Conservation (phyloP, 2,888 invertebrate genomes). For the Morpho deidamia region DNA sequence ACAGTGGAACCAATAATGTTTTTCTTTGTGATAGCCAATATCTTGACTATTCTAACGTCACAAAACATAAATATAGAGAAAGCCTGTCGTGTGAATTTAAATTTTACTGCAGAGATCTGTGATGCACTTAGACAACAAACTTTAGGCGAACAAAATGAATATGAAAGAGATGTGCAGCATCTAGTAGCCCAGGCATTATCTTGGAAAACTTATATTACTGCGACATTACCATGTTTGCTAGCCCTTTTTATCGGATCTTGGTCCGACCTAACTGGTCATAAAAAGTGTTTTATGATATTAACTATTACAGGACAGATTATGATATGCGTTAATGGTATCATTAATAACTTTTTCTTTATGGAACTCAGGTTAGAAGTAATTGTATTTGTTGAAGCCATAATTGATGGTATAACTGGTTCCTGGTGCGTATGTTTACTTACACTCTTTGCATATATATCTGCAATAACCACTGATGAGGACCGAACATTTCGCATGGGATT, state of each 20-base stretch:
- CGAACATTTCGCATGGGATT: slow-evolving; percentile 91
- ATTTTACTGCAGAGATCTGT: slow-evolving; percentile 83
- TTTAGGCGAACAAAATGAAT: slow-evolving; percentile 68
- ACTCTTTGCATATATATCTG: slow-evolving; percentile 89
- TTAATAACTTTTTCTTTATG: slow-evolving; percentile 86
- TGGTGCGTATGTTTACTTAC: slow-evolving; percentile 91
- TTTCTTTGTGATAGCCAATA: slow-evolving; percentile 39
- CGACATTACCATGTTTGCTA: slow-evolving; percentile 85
- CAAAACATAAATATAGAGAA: slow-evolving; percentile 91
- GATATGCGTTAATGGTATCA: slow-evolving; percentile 82
- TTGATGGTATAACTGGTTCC: slow-evolving; percentile 87
- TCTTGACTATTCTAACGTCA: slow-evolving; percentile 81
- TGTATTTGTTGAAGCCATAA: slow-evolving; percentile 84
- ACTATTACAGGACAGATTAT: slow-evolving; percentile 86
- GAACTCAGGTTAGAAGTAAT: slow-evolving; percentile 85
- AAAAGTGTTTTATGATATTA: slow-evolving; percentile 86
- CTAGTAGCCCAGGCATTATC: slow-evolving; percentile 85
- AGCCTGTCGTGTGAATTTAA: slow-evolving; percentile 89
- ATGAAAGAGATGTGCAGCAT: slow-evolving; percentile 81
- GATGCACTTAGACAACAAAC: slow-evolving; percentile 83
- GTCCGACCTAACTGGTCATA: slow-evolving; percentile 81
- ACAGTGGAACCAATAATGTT: slow-evolving; percentile 56
- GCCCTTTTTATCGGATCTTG: slow-evolving; percentile 90
- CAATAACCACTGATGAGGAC: slow-evolving; percentile 86
- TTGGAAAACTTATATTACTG: slow-evolving; percentile 89